Conservation (phyloP, 2,888 invertebrate genomes). For the Liodrosophila aerea region DNA sequence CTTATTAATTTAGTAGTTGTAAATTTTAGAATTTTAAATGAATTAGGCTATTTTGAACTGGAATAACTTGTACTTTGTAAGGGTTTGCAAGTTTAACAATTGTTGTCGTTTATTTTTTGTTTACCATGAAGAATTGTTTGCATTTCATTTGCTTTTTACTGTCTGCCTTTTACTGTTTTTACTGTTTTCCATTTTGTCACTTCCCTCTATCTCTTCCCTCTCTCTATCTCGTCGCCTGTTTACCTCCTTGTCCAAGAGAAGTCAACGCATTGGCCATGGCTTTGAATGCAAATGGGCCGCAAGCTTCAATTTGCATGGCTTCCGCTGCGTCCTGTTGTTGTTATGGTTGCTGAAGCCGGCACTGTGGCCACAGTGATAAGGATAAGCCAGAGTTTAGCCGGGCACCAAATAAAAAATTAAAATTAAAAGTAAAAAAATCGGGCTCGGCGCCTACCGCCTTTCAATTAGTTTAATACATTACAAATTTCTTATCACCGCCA, state of each 20-base stretch:
- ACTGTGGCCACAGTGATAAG: constrained; percentile 52
- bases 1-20: too few relatives aligned
- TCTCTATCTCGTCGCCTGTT: neutral
- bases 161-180: constrained; percentile 8
- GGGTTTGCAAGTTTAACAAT: constrained; percentile 39
- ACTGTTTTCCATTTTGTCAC: constrained; percentile 11
- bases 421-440: constrained; percentile 1
- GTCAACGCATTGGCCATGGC: constrained; percentile 70
- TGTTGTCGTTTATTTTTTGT: constrained; percentile 46
- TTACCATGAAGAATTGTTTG: constrained; percentile 57
- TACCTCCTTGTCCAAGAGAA: constrained; percentile 49
- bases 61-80: neutral
- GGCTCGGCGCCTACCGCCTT: constrained; percentile 65
- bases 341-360: constrained; percentile 25
- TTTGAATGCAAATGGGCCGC: constrained; percentile 67
- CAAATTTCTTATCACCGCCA: constrained; percentile 58
- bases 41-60: too few relatives aligned
- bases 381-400: constrained; percentile 39
- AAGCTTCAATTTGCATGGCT: constrained; percentile 70
- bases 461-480: constrained; percentile 75
- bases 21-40: too few relatives aligned
- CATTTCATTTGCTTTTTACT: constrained; percentile 58
- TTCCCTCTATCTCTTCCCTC: neutral
- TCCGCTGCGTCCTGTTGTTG: constrained; percentile 15
- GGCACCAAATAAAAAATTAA: neutral